These are phyloP conservation scores for Uria lomvia DNA, from an alignment of 2,113 vertebrate species.

Conservation along the genomic window DNA sequence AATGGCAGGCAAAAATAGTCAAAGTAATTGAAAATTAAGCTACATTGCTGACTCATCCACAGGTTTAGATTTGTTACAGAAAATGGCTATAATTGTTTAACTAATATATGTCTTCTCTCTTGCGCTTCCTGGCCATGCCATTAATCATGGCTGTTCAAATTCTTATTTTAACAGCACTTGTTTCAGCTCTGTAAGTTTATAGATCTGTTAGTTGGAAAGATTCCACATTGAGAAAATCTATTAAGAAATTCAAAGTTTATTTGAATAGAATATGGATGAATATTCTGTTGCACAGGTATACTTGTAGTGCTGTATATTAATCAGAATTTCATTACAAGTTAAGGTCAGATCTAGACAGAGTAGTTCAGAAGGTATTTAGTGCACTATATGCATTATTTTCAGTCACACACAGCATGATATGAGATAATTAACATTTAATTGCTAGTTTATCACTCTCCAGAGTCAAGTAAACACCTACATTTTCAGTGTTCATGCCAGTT, in stretches of 20 bases:
- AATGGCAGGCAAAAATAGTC: neutral
- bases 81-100: neutral
- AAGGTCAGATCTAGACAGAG: neutral
- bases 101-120: neutral
- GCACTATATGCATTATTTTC: neutral
- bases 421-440: neutral
- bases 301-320: neutral
- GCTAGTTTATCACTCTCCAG: neutral
- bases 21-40: neutral
- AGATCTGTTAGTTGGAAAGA: neutral
- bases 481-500: neutral
- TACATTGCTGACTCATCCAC: neutral
- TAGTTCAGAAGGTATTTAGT: neutral
- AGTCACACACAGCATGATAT: neutral
- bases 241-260: neutral
- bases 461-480: slow-evolving; percentile 3
- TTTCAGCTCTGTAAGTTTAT: neutral
- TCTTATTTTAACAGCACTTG: neutral
- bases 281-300: neutral
- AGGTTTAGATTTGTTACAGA: neutral
- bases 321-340: neutral
- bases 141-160: neutral
- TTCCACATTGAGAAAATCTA: neutral
- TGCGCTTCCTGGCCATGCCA: neutral
- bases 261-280: neutral